Percentiles rank a stretch among this genome's conserved stretches.
Evolutionary conservation across 2,113 vertebrate species (phyloP).

Genomic region (Microtus ochrogaster): DNA sequence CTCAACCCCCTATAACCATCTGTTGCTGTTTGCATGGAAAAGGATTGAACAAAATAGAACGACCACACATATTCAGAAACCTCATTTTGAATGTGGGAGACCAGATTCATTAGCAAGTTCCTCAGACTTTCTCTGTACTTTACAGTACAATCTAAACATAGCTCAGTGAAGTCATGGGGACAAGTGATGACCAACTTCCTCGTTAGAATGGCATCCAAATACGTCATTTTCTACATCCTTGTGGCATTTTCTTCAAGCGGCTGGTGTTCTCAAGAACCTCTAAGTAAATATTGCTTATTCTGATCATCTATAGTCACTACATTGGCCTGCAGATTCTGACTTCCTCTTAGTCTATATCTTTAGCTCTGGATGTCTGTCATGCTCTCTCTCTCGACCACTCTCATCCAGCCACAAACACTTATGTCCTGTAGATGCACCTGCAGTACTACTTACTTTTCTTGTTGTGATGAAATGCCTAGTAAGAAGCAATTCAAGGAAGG

Average conservation of each 20-base stretch:
- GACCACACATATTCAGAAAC: conserved; percentile 73
- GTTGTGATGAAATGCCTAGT: neutral
- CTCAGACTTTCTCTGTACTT: conserved; percentile 38
- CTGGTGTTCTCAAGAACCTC: neutral
- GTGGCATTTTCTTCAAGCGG: neutral
- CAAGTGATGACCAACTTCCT: conserved; percentile 25
- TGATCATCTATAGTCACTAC: neutral
- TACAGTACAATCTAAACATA: conserved; percentile 69
- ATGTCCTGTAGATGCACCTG: too few relatives aligned
- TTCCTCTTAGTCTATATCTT: neutral
- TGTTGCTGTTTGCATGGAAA: conserved; percentile 68
- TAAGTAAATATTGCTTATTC: conserved; percentile 22
- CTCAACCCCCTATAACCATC: conserved; percentile 52
- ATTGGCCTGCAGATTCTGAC: neutral
- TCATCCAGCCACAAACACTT: neutral
- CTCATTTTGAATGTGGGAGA: conserved; percentile 70
- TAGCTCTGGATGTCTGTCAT: neutral
- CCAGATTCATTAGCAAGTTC: conserved; percentile 71
- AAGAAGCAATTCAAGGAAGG: neutral
- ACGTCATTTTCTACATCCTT: conserved; percentile 4
- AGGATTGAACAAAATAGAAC: conserved; percentile 62
- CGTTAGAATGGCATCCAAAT: neutral
- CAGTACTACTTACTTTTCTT: neutral
- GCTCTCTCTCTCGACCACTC: neutral
- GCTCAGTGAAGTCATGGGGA: conserved; percentile 44